Evolutionary conservation across 2,797 vertebrate species (phyloP).

Genomic region (Acropternis orthonyx): DNA sequence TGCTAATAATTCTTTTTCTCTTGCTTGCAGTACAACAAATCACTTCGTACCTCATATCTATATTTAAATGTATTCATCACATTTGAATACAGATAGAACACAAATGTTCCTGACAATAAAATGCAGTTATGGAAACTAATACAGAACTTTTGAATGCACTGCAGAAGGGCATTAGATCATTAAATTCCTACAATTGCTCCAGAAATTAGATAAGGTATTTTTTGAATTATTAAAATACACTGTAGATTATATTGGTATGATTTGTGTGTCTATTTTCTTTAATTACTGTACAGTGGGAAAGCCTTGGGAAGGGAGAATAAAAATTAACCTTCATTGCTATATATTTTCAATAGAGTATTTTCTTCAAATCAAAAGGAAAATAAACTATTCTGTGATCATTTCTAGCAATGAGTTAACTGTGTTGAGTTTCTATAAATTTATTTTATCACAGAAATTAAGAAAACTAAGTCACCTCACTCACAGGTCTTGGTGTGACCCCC

Average conservation of each 20-base stretch:
- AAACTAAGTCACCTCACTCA: not conserved
- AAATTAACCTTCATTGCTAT: not conserved
- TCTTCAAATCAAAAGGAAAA: not conserved
- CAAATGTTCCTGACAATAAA: not conserved
- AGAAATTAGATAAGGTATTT: not conserved
- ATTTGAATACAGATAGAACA: not conserved
- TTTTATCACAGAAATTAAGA: not conserved
- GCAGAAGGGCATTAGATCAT: not conserved
- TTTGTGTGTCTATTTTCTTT: not conserved
- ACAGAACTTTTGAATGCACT: not conserved
- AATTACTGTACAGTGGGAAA: not conserved
- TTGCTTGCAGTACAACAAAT: not conserved
- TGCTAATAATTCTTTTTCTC: not conserved
- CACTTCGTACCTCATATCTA: not conserved
- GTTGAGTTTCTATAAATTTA: not conserved
- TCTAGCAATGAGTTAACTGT: not conserved
- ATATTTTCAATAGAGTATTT: not conserved
- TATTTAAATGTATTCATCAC: not conserved
- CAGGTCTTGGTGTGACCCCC: not conserved
- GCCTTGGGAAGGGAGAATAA: not conserved
- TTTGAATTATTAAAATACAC: not conserved
- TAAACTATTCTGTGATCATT: not conserved
- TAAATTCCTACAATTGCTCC: not conserved
- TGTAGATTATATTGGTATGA: not conserved
- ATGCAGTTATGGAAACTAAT: not conserved